These are phyloP conservation scores for Bolinopsis microptera DNA, from an alignment of 37 sponge, comb jelly and placozoan genomes.

Conservation along the genomic window DNA sequence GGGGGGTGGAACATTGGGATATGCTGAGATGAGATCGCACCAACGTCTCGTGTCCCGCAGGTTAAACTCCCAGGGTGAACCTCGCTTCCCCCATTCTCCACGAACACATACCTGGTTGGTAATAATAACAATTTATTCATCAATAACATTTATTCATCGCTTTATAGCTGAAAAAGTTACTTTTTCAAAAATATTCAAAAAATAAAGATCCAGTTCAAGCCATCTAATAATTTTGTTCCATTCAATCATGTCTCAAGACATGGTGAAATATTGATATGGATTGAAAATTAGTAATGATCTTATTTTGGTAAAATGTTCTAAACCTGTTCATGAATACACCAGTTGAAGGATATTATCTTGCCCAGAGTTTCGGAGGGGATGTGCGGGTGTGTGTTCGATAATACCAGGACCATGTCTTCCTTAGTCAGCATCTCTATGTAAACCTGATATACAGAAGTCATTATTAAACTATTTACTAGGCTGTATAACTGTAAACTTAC, in stretches of 20 bases:
- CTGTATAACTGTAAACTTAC: no score
- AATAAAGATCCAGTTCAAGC: no score
- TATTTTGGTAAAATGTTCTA: no score
- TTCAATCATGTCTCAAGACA: no score
- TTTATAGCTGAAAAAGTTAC: no score
- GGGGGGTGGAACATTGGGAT: slow-evolving; percentile 67
- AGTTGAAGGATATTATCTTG: slow-evolving; percentile 82
- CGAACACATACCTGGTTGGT: neutral
- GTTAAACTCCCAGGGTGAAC: slow-evolving; percentile 88
- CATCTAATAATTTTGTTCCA: no score
- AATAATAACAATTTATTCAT: no score
- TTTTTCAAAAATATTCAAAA: no score
- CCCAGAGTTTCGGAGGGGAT: slow-evolving; percentile 66
- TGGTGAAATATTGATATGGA: no score
- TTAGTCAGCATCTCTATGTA: slow-evolving; percentile 75
- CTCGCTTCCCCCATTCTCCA: slow-evolving; percentile 5
- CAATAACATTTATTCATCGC: no score
- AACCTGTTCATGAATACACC: neutral
- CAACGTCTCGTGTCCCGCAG: slow-evolving; percentile 90
- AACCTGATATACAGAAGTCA: slow-evolving; percentile 75
- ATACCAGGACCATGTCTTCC: slow-evolving; percentile 78
- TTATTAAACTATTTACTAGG: no score
- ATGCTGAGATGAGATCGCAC: slow-evolving; percentile 80
- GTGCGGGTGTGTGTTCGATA: slow-evolving; percentile 69
- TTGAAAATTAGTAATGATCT: no score